Conservation (phyloP, 2,113 vertebrate species). For the Columbina picui region DNA sequence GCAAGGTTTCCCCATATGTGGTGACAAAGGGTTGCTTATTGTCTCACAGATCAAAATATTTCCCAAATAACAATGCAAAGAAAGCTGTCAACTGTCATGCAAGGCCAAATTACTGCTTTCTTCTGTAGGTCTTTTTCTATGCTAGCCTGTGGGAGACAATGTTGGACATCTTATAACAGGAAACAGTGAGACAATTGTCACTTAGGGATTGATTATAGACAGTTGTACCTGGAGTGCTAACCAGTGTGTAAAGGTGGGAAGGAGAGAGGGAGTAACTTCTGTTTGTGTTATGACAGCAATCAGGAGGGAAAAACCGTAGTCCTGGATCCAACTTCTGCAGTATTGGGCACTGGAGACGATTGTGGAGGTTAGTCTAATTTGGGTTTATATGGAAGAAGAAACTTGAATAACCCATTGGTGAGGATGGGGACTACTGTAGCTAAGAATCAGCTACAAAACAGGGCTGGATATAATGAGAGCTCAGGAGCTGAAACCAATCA, state of each 20-base stretch:
- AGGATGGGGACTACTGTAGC: background rate
- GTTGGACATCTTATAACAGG: background rate
- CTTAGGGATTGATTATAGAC: background rate
- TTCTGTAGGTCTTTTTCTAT: background rate
- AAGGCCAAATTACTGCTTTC: background rate
- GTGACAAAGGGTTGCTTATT: background rate
- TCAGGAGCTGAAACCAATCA: background rate
- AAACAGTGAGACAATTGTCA: background rate
- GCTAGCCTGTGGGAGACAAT: background rate
- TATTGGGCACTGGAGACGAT: background rate
- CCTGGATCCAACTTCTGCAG: background rate
- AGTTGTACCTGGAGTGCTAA: background rate
- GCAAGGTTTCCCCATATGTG: background rate
- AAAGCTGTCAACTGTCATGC: conserved; percentile 7
- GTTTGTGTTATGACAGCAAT: background rate
- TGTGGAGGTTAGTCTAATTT: background rate
- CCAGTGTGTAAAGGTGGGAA: background rate
- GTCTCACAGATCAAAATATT: conserved; percentile 10
- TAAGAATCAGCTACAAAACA: background rate
- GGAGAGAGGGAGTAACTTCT: background rate
- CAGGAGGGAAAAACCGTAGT: background rate
- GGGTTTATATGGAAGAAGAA: background rate
- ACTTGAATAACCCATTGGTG: background rate
- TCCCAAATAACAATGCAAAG: background rate
- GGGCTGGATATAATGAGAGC: background rate